Conservation (phyloP, 2,888 invertebrate genomes). For the Dioctria rufipes region DNA sequence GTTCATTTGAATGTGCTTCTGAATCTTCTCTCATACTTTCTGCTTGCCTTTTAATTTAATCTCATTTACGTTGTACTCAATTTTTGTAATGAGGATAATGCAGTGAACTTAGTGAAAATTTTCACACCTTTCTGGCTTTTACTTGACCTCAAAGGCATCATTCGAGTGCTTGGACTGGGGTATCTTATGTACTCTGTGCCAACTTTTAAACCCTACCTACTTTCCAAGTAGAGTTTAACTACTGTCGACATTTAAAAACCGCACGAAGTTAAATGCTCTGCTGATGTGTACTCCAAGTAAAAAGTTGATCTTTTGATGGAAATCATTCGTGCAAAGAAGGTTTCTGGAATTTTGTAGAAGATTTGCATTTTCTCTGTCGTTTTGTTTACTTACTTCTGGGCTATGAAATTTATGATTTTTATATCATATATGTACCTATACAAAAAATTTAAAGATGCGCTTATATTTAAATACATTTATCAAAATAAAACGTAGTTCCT, state of each 20-base stretch:
- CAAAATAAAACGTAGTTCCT: too few relatives aligned
- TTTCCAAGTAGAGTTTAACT: slow-evolving; percentile 13
- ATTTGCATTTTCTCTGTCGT: too few relatives aligned
- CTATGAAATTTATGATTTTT: too few relatives aligned
- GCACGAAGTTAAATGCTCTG: too few relatives aligned
- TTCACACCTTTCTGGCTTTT: slow-evolving; percentile 43
- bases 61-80: not conserved
- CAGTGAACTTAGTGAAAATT: slow-evolving; percentile 24
- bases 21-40: not conserved
- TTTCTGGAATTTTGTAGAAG: too few relatives aligned
- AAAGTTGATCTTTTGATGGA: too few relatives aligned
- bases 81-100: not conserved
- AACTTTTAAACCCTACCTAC: slow-evolving; percentile 5
- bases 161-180: not conserved
- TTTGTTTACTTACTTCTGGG: too few relatives aligned
- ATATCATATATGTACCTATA: too few relatives aligned
- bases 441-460: too few relatives aligned
- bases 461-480: too few relatives aligned
- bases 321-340: too few relatives aligned
- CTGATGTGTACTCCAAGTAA: too few relatives aligned
- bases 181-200: slow-evolving; percentile 1
- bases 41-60: not conserved
- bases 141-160: slow-evolving; percentile 30
- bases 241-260: not conserved
- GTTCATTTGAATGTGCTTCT: not conserved